phyloP scores from a whole-genome alignment of 2,797 vertebrate genomes.

The Linurgus olivaceus region DNA sequence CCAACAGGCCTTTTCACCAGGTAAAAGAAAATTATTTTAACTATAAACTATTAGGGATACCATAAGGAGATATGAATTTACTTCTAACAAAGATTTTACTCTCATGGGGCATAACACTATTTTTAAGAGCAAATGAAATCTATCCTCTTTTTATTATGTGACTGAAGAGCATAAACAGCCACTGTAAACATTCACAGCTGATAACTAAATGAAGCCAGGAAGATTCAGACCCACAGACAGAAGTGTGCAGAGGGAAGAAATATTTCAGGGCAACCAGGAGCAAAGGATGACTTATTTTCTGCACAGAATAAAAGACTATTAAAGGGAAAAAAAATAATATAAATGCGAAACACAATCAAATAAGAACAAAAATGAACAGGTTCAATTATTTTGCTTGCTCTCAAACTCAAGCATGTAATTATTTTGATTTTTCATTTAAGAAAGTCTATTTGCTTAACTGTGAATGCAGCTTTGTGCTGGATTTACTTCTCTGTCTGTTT shows the following conservation, averaged over 20 bases:
- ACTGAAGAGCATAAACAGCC: neutral
- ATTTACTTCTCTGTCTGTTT: neutral
- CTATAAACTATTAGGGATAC: neutral
- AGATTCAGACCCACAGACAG: neutral
- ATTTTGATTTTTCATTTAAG: neutral
- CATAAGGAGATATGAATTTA: neutral
- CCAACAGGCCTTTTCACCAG: neutral
- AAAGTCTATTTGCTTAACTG: neutral
- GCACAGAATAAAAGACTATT: neutral
- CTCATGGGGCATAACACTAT: neutral
- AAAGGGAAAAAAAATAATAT: neutral
- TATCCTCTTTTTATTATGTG: neutral
- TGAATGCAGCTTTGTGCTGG: neutral
- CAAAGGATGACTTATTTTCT: neutral
- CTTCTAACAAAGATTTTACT: constrained; percentile 13
- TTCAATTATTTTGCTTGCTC: neutral
- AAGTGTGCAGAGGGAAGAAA: neutral
- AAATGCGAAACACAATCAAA: neutral
- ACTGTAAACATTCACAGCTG: neutral
- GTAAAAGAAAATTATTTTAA: neutral
- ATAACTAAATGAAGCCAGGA: neutral
- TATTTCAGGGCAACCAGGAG: neutral
- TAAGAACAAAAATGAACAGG: neutral
- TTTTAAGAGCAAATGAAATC: constrained; percentile 27
- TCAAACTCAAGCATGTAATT: neutral